Evolutionary conservation across 2,888 invertebrate genomes (phyloP), one percentile per base, ranked within the genome.

Genomic region (Ischnus inquisitorius): DNA sequence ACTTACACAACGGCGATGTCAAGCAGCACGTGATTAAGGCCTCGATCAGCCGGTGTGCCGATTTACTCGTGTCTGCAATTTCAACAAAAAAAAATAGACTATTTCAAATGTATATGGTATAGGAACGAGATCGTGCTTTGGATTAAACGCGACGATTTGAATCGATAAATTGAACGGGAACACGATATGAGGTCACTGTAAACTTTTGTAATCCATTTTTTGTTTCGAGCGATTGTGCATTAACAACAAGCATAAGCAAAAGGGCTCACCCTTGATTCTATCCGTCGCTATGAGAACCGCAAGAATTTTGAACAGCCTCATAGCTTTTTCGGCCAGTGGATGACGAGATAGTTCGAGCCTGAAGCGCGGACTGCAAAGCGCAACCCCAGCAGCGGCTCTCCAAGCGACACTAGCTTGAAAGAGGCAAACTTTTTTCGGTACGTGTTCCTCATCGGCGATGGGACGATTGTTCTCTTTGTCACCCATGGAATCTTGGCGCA

Each of bases 351-450:
- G 90, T 88, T 94, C 93, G 87, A 91, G 89, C 1, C 95, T 93
- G 87, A 95, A 95, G 92, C 93, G 91, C 0, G 95, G 95, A 84
- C 95, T 95, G 91, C 94, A 95, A 68, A 95, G 89, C 46, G 95
- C 95, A 62, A 96, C 90, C 0, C 91, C 92, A 8, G 93, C 92
- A 0, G 91, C 90, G 2, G 93, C 91, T 80, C 91, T 89, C 93
- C 93, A 93, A 0, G 89, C 92, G 0, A 91, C 89, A 54, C 92
- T 92, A 0, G 91, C 90, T 76, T 92, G 92, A 82, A 91, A 90
- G 39, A 93, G 87, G 67, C 87, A 89, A 2, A 89, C 75, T 16
- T 84, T 88, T 34, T 82, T 83, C 48, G 22, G 28, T 62, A 79
- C 14, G 67, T 69, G 16, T 14, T 60, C 64, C 25, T 84, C 62